Evolutionary conservation across 2,888 invertebrate genomes (phyloP).

Genomic region (Synanthedon tipuliformis): DNA sequence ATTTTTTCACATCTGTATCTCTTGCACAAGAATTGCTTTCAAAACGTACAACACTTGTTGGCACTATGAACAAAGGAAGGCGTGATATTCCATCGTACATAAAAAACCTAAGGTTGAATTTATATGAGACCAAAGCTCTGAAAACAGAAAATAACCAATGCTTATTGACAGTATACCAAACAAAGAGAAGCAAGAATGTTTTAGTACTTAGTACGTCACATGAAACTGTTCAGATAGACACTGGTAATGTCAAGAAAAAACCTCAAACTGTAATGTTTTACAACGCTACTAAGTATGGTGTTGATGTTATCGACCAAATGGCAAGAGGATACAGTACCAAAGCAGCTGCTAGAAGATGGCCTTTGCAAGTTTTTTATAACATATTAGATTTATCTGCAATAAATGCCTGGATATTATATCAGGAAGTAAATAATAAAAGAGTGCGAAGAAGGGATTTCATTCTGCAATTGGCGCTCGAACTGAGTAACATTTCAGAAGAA

Average conservation of each 20-base stretch:
- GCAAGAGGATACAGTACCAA: neutral
- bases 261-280: neutral
- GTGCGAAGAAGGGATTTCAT: too few species aligned
- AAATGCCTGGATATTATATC: neutral
- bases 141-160: too few species aligned
- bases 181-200: neutral
- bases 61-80: too few species aligned
- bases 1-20: too few species aligned
- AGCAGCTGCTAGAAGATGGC: neutral
- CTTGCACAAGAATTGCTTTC: too few species aligned
- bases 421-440: too few species aligned
- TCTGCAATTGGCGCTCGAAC: too few species aligned
- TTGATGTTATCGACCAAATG: neutral
- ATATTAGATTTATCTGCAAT: neutral
- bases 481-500: too few species aligned
- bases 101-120: too few species aligned
- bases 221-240: neutral
- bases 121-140: too few species aligned
- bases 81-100: too few species aligned
- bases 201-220: neutral
- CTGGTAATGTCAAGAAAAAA: neutral
- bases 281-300: neutral
- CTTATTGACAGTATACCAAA: neutral
- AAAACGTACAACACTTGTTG: too few species aligned
- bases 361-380: neutral